phyloP scores from a whole-genome alignment of 1,140 invertebrate genomes.

The Solen grandis region DNA sequence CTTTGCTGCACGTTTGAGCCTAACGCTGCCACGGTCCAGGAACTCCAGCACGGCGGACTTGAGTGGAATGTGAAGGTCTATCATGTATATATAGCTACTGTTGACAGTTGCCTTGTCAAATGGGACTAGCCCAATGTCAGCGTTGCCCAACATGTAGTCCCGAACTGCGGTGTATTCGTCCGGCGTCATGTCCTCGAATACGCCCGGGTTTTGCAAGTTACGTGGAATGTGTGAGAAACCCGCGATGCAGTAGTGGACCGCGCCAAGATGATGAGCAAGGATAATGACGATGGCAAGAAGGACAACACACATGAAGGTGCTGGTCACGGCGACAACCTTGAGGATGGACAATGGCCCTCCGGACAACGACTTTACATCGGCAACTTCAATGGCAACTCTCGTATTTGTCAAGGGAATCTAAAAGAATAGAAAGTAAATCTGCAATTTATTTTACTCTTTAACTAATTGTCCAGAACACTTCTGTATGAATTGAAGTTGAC shows the following conservation, averaged over 20 bases:
- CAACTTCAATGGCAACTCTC: not conserved
- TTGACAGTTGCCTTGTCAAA: conserved; percentile 64
- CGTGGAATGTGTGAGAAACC: conserved; percentile 49
- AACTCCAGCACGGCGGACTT: conserved; percentile 72
- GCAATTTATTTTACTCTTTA: no score
- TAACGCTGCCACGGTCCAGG: conserved; percentile 62
- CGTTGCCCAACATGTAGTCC: conserved; percentile 66
- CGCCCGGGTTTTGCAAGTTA: conserved; percentile 63
- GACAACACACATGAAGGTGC: conserved; percentile 40
- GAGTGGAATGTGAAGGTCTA: conserved; percentile 72
- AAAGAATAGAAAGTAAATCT: no score
- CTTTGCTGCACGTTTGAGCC: conserved; percentile 70
- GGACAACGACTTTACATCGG: not conserved
- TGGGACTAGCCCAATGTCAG: conserved; percentile 63
- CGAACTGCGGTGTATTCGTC: conserved; percentile 67
- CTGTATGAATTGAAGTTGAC: no score
- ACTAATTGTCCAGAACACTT: no score
- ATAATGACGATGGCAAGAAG: conserved; percentile 49
- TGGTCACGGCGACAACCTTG: conserved; percentile 19
- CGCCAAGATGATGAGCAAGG: conserved; percentile 29
- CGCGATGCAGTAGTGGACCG: conserved; percentile 45
- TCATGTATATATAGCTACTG: conserved; percentile 75
- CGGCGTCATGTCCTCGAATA: conserved; percentile 73
- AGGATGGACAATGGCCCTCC: not conserved
- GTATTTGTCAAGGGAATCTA: no score